Evolutionary conservation across 2,797 vertebrate genomes (phyloP), one percentile per base, ranked within the genome.

Genomic region (Anguilla pacifica): DNA sequence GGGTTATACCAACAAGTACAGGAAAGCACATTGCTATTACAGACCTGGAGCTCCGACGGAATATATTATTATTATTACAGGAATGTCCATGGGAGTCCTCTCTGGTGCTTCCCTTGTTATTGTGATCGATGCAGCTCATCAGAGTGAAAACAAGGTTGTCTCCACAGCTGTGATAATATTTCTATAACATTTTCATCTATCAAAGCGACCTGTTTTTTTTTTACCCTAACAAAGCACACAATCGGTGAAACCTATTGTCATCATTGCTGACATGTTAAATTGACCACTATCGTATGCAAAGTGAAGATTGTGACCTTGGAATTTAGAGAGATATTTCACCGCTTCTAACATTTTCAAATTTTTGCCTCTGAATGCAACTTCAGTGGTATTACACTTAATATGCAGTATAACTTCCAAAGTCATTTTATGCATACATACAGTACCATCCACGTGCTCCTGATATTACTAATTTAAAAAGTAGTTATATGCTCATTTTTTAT

Each of bases 121-220:
- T 35, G 28, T 82, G 43, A 82, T 51, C 7, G 46, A 82, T 51
- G 5, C 46, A 11, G 74, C 74, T 49, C 43, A 49, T 49, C 28
- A 51, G 35, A 46, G 17, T n/a, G 46, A 82, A 6, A 82, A 11
- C 22, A 25, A 49, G 19, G 19, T 43, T n/a, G 46, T 51, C 43
- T n/a, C 46, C 22, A 82, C 79, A 82, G 79, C 79, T 82, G 79
- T 22, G 46, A 22, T 82, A 82, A 82, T 82, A 82, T 51, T 82
- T 51, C 46, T 51, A 0, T n/a, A 49, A n/a, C 43, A 82, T 17
- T 82, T 82, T 51, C 46, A 28, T 82, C 79, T 25, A 46, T 82
- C 22, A 49, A 51, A 51, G 10, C 7, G 15, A 9, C 46, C 22
- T 19, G 2, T 2, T 15, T 13, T 49, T 11, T 49, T 82, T 82